phyloP scores from a whole-genome alignment of 2,113 vertebrate species.

The Malurus melanocephalus region DNA sequence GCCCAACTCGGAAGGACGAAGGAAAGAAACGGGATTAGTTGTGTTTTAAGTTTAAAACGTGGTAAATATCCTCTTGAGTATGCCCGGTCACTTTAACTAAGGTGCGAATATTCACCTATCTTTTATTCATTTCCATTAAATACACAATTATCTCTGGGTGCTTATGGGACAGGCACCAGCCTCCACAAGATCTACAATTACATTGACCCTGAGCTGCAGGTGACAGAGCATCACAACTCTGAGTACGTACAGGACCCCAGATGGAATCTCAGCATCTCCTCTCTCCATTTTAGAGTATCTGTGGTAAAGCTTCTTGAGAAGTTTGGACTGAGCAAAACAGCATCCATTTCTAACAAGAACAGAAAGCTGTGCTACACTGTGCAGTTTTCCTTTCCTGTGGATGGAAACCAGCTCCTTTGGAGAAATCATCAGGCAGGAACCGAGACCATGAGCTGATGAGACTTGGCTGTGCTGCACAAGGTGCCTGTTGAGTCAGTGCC shows the following conservation, averaged over 20 bases:
- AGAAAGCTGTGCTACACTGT: background rate
- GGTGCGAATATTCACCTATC: background rate
- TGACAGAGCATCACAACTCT: background rate
- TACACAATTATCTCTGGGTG: background rate
- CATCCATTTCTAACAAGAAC: background rate
- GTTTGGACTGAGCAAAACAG: background rate
- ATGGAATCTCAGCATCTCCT: background rate
- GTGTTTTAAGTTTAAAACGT: background rate
- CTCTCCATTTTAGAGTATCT: background rate
- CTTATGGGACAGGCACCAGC: background rate
- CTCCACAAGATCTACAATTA: background rate
- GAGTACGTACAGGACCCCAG: background rate
- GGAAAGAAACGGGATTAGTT: background rate
- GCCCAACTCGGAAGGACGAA: background rate
- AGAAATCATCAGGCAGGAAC: background rate
- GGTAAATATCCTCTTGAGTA: background rate
- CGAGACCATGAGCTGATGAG: background rate
- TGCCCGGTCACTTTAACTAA: background rate
- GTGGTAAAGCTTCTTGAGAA: background rate
- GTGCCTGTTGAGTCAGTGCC: background rate
- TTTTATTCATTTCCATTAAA: background rate
- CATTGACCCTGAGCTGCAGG: background rate
- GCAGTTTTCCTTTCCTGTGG: background rate
- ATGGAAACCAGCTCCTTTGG: background rate
- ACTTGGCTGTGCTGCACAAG: background rate